Conservation (phyloP, 2,888 invertebrate species). For the Leptura quadrifasciata region DNA sequence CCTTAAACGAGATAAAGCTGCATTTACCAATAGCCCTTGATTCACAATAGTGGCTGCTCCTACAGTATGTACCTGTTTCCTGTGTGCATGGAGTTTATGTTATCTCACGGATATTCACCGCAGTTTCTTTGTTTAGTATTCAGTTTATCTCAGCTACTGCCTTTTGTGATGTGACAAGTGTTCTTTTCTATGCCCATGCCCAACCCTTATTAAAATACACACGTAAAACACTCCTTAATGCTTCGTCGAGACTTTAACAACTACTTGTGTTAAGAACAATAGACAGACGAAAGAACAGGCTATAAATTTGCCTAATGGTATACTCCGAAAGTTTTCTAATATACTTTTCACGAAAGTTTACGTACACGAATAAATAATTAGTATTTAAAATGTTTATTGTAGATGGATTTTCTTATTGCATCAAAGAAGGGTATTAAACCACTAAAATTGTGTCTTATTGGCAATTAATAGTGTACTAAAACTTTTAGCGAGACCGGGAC, state of each 20-base stretch:
- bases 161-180: slow-evolving; percentile 23
- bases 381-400: too few species aligned
- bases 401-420: too few species aligned
- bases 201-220: slow-evolving; percentile 19
- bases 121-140: slow-evolving; percentile 6
- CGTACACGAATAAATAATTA: not conserved
- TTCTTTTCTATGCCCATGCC: slow-evolving; percentile 13
- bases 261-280: slow-evolving; percentile 33
- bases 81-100: not conserved
- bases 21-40: not conserved
- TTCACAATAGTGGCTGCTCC: not conserved
- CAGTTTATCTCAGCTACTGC: slow-evolving; percentile 16
- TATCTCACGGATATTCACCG: not conserved
- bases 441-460: too few species aligned
- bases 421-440: too few species aligned
- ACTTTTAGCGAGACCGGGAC: too few species aligned
- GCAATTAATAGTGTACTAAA: too few species aligned
- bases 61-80: not conserved
- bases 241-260: slow-evolving; percentile 13
- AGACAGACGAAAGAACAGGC: not conserved
- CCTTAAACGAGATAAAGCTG: not conserved
- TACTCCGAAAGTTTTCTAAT: not conserved
- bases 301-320: slow-evolving; percentile 1
- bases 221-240: slow-evolving; percentile 20
- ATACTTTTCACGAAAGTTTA: not conserved